Percentiles rank a stretch among this genome's conserved stretches.
Evolutionary conservation across 2,113 vertebrate species (phyloP).

Genomic region (Phylloscopus trochiloides): DNA sequence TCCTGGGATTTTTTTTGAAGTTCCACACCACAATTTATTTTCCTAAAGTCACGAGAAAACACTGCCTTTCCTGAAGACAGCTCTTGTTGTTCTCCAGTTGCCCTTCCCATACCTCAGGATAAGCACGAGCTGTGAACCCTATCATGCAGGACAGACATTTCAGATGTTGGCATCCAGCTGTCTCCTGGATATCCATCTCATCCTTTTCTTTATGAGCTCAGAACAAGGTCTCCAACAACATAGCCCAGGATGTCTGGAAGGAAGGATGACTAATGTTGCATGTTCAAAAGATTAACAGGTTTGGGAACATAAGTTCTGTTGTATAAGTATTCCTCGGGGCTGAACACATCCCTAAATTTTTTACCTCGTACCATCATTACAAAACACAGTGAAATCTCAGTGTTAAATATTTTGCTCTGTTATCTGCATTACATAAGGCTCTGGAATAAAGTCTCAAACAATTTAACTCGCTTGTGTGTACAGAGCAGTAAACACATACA

Average conservation of each 20-base stretch:
- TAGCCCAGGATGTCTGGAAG: background rate
- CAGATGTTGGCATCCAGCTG: background rate
- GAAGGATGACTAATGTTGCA: background rate
- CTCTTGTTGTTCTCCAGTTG: background rate
- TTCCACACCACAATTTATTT: background rate
- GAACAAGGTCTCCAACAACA: background rate
- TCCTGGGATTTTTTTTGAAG: background rate
- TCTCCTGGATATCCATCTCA: background rate
- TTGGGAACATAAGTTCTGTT: background rate
- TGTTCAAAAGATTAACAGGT: background rate
- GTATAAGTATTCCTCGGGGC: background rate
- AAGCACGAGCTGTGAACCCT: background rate
- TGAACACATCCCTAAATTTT: background rate
- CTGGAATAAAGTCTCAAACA: constrained; percentile 24
- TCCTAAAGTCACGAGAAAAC: background rate
- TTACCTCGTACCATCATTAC: background rate
- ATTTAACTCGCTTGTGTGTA: constrained; percentile 26
- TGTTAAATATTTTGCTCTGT: constrained; percentile 16
- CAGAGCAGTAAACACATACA: constrained; percentile 56
- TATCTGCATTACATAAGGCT: constrained; percentile 25
- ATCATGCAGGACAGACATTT: background rate
- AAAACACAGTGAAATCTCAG: background rate
- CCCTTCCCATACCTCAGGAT: background rate
- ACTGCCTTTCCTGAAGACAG: background rate
- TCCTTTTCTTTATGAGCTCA: background rate